Evolutionary conservation across 1,140 invertebrate genomes (phyloP).

Genomic region (Heliothis subflexa): DNA sequence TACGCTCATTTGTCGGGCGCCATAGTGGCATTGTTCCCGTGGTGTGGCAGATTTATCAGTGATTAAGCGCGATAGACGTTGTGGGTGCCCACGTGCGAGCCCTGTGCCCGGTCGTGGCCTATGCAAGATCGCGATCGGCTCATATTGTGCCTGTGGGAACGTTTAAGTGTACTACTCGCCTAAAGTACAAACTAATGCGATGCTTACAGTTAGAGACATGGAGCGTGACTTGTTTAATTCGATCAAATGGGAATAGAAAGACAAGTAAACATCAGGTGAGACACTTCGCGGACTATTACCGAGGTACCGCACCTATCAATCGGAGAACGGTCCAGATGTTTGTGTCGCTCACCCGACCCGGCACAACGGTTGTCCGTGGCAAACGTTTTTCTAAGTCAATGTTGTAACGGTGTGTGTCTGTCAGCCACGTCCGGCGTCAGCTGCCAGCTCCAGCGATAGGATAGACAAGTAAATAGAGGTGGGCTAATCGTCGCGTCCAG

Average conservation of each 20-base stretch:
- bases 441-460: conserved; percentile 75
- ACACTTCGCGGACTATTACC: conserved; percentile 56
- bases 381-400: conserved; percentile 85
- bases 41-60: conserved; percentile 69
- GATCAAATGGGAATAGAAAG: conserved; percentile 40
- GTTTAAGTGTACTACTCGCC: conserved; percentile 47
- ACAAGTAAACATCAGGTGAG: conserved; percentile 52
- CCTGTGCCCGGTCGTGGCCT: conserved; percentile 72
- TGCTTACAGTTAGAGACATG: conserved; percentile 33
- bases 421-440: conserved; percentile 81
- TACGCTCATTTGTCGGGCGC: conserved; percentile 75
- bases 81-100: conserved; percentile 69
- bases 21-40: conserved; percentile 69
- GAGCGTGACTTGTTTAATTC: conserved; percentile 46
- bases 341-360: conserved; percentile 56
- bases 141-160: conserved; percentile 75
- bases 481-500: conserved; percentile 82
- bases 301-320: conserved; percentile 63
- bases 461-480: conserved; percentile 85
- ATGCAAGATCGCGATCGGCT: conserved; percentile 69
- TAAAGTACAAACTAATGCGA: conserved; percentile 33
- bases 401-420: conserved; percentile 81
- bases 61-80: conserved; percentile 74
- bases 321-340: conserved; percentile 70
- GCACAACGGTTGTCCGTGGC: conserved; percentile 71